Percentiles rank a stretch among this genome's conserved stretches.
These are phyloP conservation scores for Troides aeacus DNA, from an alignment of 2,888 invertebrate species.

Conservation along the genomic window DNA sequence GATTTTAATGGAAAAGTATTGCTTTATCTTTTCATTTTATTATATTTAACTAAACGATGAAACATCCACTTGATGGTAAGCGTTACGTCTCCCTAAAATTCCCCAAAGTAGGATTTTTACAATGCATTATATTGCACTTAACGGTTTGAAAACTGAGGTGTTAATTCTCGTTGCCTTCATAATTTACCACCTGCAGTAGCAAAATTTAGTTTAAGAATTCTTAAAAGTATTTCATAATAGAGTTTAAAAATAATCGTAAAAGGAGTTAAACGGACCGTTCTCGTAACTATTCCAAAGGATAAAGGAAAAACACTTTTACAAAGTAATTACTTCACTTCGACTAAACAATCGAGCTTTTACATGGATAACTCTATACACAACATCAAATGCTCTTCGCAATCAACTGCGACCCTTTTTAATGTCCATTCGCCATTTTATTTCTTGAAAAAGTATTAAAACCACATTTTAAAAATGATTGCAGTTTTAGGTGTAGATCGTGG, in stretches of 20 bases:
- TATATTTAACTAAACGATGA: too few relatives aligned
- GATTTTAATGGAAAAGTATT: too few relatives aligned
- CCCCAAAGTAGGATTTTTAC: too few relatives aligned
- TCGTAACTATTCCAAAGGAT: neutral
- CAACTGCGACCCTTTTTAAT: neutral
- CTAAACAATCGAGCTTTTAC: neutral
- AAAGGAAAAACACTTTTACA: neutral
- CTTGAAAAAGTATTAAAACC: neutral
- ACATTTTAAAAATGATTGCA: neutral
- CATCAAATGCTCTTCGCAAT: neutral
- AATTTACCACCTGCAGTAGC: too few relatives aligned
- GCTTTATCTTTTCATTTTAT: too few relatives aligned
- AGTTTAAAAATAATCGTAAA: neutral
- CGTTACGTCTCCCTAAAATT: too few relatives aligned
- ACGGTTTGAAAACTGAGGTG: too few relatives aligned
- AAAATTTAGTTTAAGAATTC: neutral
- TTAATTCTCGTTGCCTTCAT: too few relatives aligned
- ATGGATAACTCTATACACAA: neutral
- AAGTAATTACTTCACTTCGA: slow-evolving; percentile 1
- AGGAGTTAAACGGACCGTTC: neutral
- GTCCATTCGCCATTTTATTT: neutral
- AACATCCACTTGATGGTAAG: too few relatives aligned
- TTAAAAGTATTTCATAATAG: neutral
- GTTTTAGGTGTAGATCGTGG: too few relatives aligned
- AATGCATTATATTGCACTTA: too few relatives aligned